Percentiles rank a stretch among this genome's conserved stretches.
Evolutionary conservation across 2,113 vertebrate genomes (phyloP).

Genomic region (Nyctibius bracteatus): DNA sequence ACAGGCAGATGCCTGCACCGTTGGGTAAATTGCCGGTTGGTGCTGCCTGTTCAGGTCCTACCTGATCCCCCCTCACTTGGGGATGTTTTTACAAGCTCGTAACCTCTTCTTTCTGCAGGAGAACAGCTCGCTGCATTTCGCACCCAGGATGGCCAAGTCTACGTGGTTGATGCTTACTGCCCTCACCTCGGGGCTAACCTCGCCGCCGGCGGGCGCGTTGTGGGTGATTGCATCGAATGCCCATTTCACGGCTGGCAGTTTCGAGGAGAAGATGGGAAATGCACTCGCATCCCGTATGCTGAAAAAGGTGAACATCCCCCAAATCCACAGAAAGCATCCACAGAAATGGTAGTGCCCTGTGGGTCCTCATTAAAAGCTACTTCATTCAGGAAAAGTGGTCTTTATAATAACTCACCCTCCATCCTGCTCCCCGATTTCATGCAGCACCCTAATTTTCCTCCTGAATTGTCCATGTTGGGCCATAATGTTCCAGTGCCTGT

Average conservation of each 20-base stretch:
- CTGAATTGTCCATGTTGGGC: neutral
- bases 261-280: conserved; percentile 75
- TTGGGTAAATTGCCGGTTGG: rapidly evolving
- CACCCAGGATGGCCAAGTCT: conserved; percentile 62
- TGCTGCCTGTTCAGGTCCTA: neutral
- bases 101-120: neutral
- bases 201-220: conserved; percentile 72
- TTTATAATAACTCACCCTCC: too few relatives aligned
- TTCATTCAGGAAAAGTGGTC: neutral
- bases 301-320: conserved; percentile 66
- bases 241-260: conserved; percentile 85
- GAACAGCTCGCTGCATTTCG: conserved; percentile 73
- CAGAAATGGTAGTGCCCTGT: too few relatives aligned
- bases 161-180: conserved; percentile 77
- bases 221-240: conserved; percentile 79
- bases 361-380: neutral
- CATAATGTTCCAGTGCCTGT: neutral
- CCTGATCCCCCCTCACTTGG: rapidly evolving
- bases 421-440: neutral
- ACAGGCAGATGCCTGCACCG: neutral
- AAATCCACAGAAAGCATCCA: rapidly evolving
- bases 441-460: neutral
- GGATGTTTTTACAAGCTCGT: rapidly evolving
- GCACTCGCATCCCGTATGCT: conserved; percentile 71
- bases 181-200: conserved; percentile 82